A percentile compares a stretch with the other conserved stretches of the same genome.
Conservation (phyloP, 2,797 vertebrate species). For the Xenopus petersii region DNA sequence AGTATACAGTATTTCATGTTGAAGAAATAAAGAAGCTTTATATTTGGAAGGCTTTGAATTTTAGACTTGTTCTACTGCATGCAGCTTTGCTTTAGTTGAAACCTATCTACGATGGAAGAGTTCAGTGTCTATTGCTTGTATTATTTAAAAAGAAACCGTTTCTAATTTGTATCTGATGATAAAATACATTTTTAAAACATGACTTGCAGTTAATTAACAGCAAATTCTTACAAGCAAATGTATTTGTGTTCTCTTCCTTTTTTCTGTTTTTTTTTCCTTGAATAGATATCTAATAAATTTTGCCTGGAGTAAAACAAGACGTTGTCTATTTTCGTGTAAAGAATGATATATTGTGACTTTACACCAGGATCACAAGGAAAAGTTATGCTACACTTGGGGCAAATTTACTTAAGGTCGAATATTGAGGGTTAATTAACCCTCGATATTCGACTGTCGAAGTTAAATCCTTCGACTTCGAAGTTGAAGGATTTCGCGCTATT, state of each 20-base stretch:
- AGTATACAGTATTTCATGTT: conserved; percentile 65
- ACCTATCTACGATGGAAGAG: conserved; percentile 65
- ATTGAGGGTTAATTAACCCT: too few relatives aligned
- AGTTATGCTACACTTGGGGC: too few relatives aligned
- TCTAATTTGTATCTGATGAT: conserved; percentile 73
- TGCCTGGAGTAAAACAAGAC: conserved; percentile 68
- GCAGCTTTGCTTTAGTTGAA: conserved; percentile 70
- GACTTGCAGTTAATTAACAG: conserved; percentile 67
- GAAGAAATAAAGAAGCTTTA: conserved; percentile 63
- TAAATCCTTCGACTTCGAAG: too few relatives aligned
- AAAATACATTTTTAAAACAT: conserved; percentile 67
- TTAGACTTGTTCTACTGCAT: conserved; percentile 68
- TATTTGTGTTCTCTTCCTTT: conserved; percentile 65
- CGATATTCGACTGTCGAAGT: too few relatives aligned
- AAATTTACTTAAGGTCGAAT: too few relatives aligned
- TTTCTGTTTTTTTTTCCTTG: conserved; percentile 59
- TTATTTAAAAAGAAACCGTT: conserved; percentile 71
- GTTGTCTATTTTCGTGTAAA: background rate
- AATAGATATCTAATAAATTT: conserved; percentile 90
- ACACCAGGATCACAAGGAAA: too few relatives aligned
- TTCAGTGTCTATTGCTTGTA: conserved; percentile 72
- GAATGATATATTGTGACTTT: too few relatives aligned
- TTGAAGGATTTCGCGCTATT: too few relatives aligned
- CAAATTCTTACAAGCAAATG: conserved; percentile 74
- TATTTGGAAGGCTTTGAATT: conserved; percentile 68